Evolutionary conservation across 1,140 invertebrate species (phyloP).

Genomic region (Rhynchophorus ferrugineus): DNA sequence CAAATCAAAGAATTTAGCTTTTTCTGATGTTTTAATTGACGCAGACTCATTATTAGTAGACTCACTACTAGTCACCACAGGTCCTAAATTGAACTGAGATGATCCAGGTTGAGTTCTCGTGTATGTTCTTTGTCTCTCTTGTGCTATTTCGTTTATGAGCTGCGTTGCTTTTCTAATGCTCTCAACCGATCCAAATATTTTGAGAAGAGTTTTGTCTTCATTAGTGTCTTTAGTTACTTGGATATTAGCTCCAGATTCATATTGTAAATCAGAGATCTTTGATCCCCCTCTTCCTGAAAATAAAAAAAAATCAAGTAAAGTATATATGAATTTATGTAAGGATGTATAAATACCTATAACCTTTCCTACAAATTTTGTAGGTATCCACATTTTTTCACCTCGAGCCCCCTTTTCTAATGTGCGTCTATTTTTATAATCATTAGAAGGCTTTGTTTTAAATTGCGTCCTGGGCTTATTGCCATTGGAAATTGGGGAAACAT

Average conservation of each 20-base stretch:
- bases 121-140: conserved; percentile 11
- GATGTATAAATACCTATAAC: conserved; percentile 14
- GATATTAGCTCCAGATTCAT: conserved; percentile 51
- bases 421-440: no score
- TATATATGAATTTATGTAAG: neutral
- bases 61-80: no score
- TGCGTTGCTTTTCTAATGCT: conserved; percentile 47
- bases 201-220: conserved; percentile 42
- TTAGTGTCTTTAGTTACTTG: conserved; percentile 39
- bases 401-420: no score
- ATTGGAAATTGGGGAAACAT: no score
- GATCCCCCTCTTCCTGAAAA: conserved; percentile 56
- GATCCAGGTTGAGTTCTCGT: neutral
- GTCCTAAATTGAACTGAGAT: no score
- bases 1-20: conserved; percentile 14
- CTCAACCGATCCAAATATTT: conserved; percentile 46
- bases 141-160: conserved; percentile 39
- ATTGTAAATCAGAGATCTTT: conserved; percentile 67
- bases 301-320: neutral
- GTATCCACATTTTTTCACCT: no score
- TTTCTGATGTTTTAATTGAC: conserved; percentile 4
- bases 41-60: neutral
- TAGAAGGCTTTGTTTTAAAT: no score
- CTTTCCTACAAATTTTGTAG: conserved; percentile 12
- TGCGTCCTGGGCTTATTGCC: no score